These are phyloP conservation scores for Tenebrio molitor DNA, from an alignment of 1,140 invertebrate genomes.

Conservation along the genomic window DNA sequence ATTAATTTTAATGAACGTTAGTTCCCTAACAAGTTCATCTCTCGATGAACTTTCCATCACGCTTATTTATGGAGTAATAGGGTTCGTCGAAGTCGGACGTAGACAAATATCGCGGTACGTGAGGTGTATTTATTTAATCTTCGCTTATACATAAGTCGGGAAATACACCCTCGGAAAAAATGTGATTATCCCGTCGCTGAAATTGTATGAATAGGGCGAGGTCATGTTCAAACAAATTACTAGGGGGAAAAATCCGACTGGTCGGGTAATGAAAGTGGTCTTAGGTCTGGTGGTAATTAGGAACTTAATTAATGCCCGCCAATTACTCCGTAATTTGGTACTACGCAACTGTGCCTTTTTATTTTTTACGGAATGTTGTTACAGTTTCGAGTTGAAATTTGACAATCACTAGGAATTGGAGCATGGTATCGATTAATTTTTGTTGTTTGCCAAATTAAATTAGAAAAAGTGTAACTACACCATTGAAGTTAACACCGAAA, in stretches of 20 bases:
- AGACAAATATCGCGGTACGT: conserved; percentile 1
- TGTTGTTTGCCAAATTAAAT: not conserved
- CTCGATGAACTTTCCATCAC: not conserved
- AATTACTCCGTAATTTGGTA: not conserved
- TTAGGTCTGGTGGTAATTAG: not conserved
- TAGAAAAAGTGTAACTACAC: no score
- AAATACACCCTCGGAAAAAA: not conserved
- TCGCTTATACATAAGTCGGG: not conserved
- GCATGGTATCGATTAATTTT: not conserved
- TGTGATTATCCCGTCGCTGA: conserved; percentile 4
- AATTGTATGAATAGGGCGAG: conserved; percentile 19
- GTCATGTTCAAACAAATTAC: conserved; percentile 16
- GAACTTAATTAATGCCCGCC: not conserved
- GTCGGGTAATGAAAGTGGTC: conserved; percentile 7
- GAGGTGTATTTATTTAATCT: conserved; percentile 17
- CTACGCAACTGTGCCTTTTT: conserved; percentile 1
- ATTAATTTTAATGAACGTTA: not conserved
- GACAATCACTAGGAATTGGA: conserved; percentile 18
- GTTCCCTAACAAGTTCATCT: not conserved
- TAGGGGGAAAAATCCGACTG: conserved; percentile 1
- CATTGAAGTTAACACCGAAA: no score
- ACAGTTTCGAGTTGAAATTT: no score
- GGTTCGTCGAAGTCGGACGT: not conserved
- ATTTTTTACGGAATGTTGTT: no score
- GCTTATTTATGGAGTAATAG: not conserved